Base-by-base conservation (phyloP, 1,140 invertebrate genomes). In the Archivesica marissinica region DNA sequence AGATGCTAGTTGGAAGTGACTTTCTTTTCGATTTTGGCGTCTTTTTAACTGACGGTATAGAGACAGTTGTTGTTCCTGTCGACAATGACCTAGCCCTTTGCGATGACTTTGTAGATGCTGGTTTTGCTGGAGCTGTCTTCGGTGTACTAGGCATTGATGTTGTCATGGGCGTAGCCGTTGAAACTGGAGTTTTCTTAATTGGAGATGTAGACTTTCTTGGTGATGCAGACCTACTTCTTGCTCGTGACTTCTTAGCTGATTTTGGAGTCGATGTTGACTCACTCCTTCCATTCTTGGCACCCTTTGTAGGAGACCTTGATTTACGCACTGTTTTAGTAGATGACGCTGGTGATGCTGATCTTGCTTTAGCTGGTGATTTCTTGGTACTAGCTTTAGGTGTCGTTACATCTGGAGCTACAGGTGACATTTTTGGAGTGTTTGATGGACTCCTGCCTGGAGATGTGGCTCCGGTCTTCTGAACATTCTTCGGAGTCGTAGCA, bases 201-300 rank as follows among this genome's bases (percentile, higher is more conserved):
- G 64, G 66, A 17, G 64, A 38, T 25, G 70, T 41, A 56, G 64
- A 56, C 38, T 76, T 84, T 23, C 30, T 54, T 66, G 85, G 85
- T 35, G 88, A 76, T 17, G 79, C 38, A 20, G 61, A n/a, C 30
- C 25, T 70, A 4, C n/a, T 33, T 66, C 41, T 85, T 20, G 41
- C 50, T 41, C 70, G 81, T 25, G 68, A 56, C 38, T 28, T 56
- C 52, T 66, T 79, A 4, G 35, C 35, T 23, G 20, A 25, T 70
- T 41, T 15, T 35, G 52, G 68, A 13, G n/a, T n/a, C n/a, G n/a
- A n/a, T n/a, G n/a, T n/a, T 20, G 13, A 13, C 28, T 13, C 4
- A 30, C 7, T 64, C 9, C 11, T 7, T 64, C 2, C 28, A 3
- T 6, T 52, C 20, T n/a, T 52, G 17, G 50, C 17, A 52, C 7